phyloP scores from a whole-genome alignment of 2,113 vertebrate species.

The Plecotus auritus region DNA sequence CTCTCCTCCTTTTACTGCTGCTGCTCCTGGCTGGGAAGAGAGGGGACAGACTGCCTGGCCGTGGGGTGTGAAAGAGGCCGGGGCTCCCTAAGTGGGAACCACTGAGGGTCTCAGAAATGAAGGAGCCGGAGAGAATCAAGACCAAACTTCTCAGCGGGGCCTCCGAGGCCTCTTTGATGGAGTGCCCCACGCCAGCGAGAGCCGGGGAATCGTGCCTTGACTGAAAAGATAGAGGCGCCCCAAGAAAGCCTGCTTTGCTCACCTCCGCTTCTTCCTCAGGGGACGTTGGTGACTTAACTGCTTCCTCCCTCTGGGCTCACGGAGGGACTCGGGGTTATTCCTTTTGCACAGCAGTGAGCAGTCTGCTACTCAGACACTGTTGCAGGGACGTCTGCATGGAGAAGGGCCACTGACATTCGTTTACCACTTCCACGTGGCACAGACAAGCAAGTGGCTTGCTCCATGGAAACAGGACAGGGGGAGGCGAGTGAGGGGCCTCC shows the following conservation, averaged over 20 bases:
- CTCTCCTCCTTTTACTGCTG: not conserved
- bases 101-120: rapidly evolving
- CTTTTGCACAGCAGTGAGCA: rapidly evolving
- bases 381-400: not conserved
- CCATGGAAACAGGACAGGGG: not conserved
- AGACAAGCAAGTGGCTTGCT: not conserved
- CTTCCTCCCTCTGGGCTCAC: not conserved
- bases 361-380: not conserved
- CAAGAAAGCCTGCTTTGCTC: not conserved
- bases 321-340: not conserved
- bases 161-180: not conserved
- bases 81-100: not conserved
- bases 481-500: not conserved
- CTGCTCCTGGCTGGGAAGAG: not conserved
- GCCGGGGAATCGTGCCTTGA: not conserved
- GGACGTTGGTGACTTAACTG: not conserved
- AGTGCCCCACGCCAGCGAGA: not conserved
- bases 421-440: no score
- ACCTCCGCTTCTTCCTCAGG: not conserved
- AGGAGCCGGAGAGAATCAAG: not conserved
- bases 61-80: rapidly evolving
- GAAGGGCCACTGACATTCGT: not conserved
- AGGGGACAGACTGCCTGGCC: not conserved
- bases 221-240: rapidly evolving
- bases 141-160: rapidly evolving